Base-by-base conservation (phyloP, 2,797 vertebrate genomes). In the Hoplostethus atlanticus region DNA sequence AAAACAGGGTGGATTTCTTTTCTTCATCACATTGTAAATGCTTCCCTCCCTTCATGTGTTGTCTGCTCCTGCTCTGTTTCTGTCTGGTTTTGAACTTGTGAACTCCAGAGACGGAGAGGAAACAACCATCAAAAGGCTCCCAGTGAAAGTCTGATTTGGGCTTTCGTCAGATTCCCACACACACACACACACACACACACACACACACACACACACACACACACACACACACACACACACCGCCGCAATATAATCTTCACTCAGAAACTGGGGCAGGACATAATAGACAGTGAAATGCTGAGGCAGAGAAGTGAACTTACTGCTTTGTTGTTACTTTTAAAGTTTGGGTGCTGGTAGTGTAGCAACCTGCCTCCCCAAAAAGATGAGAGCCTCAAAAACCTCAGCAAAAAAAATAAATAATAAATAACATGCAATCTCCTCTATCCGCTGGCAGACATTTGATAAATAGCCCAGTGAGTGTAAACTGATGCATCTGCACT, bases 251-350 rank as follows among this genome's bases (percentile, higher is more conserved):
- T 70, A 63, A 71, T 76, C 68, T 76, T 76, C 75, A 57, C 68
- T 53, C 64, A 63, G 50, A 81, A 89, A 83, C 44, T 71, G 68
- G 78, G 78, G 69, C 69, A 42, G 64, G 55, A 55, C 50, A 80
- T 67, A 77, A 81, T 70, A 71, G 66, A 79, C 63, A 64, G 53
- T 48, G 48, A 77, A 88, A 71, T 13, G 79, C 84, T 77, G 83
- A 84, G 64, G 46, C 69, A 15, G 77, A 51, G 53, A 57, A 83
- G 73, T 15, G 9, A 51, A 4, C 16, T 66, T 16, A 48, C 54
- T 68, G 59, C 64, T 76, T 77, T 68, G 59, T 67, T 67, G 38
- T 47, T 36, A 3, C 25, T 57, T 69, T 69, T 21, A 25, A 16
- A 64, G 56, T 69, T 61, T 51, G 21, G 4, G 10, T 7, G 17